phyloP scores from a whole-genome alignment of 2,888 invertebrate genomes.

The Acanthosepion esculentum region DNA sequence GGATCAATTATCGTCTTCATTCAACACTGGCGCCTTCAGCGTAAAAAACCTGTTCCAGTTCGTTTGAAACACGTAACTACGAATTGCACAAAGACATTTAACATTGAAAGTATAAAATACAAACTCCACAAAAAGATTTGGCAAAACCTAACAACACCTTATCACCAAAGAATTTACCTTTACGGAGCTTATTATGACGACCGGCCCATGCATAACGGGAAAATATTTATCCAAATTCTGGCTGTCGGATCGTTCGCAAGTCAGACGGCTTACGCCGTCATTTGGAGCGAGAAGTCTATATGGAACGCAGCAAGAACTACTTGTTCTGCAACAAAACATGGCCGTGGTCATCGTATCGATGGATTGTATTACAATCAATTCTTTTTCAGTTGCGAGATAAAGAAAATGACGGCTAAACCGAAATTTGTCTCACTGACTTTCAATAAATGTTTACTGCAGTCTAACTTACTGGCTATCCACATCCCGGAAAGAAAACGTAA shows the following conservation, averaged over 20 bases:
- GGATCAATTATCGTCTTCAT: too few species aligned
- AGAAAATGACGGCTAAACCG: not conserved
- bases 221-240: not conserved
- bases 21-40: too few species aligned
- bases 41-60: too few species aligned
- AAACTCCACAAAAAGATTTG: too few species aligned
- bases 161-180: too few species aligned
- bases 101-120: too few species aligned
- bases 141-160: too few species aligned
- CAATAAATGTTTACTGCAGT: not conserved
- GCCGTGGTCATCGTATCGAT: too few species aligned
- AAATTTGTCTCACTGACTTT: not conserved
- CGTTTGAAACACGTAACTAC: too few species aligned
- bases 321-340: too few species aligned
- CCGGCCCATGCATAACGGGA: not conserved
- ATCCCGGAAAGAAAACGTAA: not conserved
- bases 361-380: not conserved
- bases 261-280: not conserved
- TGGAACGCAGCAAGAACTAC: too few species aligned
- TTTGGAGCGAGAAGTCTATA: not conserved
- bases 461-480: not conserved
- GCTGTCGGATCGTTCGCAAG: not conserved
- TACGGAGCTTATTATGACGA: conserved; percentile 25
- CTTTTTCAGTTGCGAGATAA: conserved; percentile 42
- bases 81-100: too few species aligned